A percentile compares a stretch with the other conserved stretches of the same genome.
Evolutionary conservation across 1,140 invertebrate species (phyloP).

Genomic region (Mycetomoellerius zeteki): DNA sequence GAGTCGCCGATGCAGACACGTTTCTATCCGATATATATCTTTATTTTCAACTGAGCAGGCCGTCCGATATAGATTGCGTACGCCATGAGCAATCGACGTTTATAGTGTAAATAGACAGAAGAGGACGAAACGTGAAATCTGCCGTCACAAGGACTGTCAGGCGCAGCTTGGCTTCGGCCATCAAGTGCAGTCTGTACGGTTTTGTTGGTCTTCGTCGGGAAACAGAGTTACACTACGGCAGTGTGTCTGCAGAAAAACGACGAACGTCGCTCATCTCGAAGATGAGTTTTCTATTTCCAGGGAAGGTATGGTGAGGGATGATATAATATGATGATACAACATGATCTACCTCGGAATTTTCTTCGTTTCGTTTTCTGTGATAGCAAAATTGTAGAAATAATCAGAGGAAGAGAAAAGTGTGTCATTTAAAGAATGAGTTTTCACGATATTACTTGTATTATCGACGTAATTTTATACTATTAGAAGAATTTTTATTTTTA

Average conservation of each 20-base stretch:
- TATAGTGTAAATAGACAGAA: conserved; percentile 59
- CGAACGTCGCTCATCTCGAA: conserved; percentile 42
- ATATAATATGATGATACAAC: conserved; percentile 50
- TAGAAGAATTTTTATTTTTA: background rate
- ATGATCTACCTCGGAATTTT: conserved; percentile 29
- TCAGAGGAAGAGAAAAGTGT: conserved; percentile 7
- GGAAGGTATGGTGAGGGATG: background rate
- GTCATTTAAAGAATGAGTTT: conserved; percentile 26
- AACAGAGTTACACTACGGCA: background rate
- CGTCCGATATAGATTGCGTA: conserved; percentile 21
- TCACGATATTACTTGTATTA: background rate
- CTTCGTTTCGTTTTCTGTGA: background rate
- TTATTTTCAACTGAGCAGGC: conserved; percentile 45
- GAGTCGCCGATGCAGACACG: conserved; percentile 41
- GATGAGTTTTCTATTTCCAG: conserved; percentile 53
- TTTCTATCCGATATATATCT: conserved; percentile 39
- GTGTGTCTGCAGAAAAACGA: conserved; percentile 33
- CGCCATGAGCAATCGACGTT: conserved; percentile 50
- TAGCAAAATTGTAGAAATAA: background rate
- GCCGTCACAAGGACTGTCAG: conserved; percentile 48
- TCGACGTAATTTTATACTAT: background rate
- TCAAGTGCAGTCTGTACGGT: conserved; percentile 34
- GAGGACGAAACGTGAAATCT: conserved; percentile 51
- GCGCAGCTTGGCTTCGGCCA: conserved; percentile 50
- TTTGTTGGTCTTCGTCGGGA: conserved; percentile 35